Conservation (phyloP, 1,140 invertebrate species). For the Microplitis demolitor region DNA sequence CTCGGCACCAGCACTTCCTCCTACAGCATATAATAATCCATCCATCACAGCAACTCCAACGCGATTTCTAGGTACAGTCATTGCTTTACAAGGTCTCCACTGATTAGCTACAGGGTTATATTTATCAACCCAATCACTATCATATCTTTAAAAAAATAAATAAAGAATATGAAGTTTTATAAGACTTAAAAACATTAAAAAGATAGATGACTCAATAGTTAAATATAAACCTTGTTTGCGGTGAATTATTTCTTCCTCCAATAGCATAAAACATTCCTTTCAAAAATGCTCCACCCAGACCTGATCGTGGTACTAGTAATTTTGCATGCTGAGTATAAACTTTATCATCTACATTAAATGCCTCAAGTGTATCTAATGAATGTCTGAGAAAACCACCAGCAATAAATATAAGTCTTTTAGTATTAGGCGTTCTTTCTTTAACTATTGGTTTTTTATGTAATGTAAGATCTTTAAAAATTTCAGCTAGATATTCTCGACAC, state of each 20-base stretch:
- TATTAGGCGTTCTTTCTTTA: slow-evolving; percentile 83
- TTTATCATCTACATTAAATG: slow-evolving; percentile 83
- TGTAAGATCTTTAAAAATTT: slow-evolving; percentile 87
- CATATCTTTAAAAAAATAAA: slow-evolving; percentile 42
- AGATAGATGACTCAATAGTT: background rate
- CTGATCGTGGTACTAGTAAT: slow-evolving; percentile 82
- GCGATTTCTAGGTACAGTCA: slow-evolving; percentile 83
- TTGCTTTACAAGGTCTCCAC: slow-evolving; percentile 80
- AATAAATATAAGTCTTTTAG: slow-evolving; percentile 85
- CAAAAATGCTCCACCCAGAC: slow-evolving; percentile 84
- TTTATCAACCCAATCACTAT: slow-evolving; percentile 63
- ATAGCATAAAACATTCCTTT: slow-evolving; percentile 89
- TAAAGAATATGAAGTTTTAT: too few relatives aligned
- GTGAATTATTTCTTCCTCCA: slow-evolving; percentile 87
- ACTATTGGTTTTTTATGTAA: slow-evolving; percentile 80
- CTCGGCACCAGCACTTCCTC: slow-evolving; percentile 80
- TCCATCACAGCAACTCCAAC: slow-evolving; percentile 93
- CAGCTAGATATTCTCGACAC: slow-evolving; percentile 86
- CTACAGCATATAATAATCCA: slow-evolving; percentile 86
- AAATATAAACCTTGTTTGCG: slow-evolving; percentile 73
- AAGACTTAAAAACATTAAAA: too few relatives aligned
- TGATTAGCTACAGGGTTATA: slow-evolving; percentile 78
- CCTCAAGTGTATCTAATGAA: slow-evolving; percentile 85
- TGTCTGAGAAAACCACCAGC: slow-evolving; percentile 87
- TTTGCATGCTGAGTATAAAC: slow-evolving; percentile 80